Base-by-base conservation (phyloP, 2,113 vertebrate species). In the Trogon surrucura region DNA sequence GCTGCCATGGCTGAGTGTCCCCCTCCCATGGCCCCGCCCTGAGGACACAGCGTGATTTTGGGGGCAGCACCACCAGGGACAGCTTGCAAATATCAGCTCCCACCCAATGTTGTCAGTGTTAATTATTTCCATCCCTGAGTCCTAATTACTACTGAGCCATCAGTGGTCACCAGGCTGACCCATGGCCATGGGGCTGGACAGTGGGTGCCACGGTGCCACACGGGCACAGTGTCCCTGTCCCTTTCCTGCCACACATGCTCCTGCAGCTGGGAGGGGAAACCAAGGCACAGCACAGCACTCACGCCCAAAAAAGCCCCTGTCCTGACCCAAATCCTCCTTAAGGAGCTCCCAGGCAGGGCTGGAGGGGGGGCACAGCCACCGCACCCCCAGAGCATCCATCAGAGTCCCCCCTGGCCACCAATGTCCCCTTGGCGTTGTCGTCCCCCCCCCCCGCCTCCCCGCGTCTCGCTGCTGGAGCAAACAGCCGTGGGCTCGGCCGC, bases 401-500 rank as follows among this genome's bases (percentile, higher is more conserved):
- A 16, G n/a, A 20, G 36, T 64, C 22, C 51, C 10, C 51, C 61
- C 88, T 29, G 3, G 30, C 93, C 26, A 2, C 74, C 30, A 4
- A 53, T 1, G 2, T 81, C 94, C 90, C 71, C 64, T 67, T 53
- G 5, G 36, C 36, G 9, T 36, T 36, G 36, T 36, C n/a, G 82
- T 45, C 13, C 5, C 19, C 11, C 71, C 83, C 83, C 4, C 50
- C 94, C 70, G 9, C 50, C 91, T 80, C 90, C 95, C 91, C 75
- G 8, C 88, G 74, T 97, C 95, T 96, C 70, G 95, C 97, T 95
- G 96, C 94, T 94, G 97, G 80, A 97, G 97, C 97, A 98, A 98
- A 98, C 97, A 98, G 96, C 95, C 78, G 80, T 90, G 89, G 96
- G 95, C 96, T 96, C 84, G 61, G 95, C 91, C 77, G 83, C 47